Conservation (phyloP, 2,113 vertebrate genomes). For the Macrotus californicus region DNA sequence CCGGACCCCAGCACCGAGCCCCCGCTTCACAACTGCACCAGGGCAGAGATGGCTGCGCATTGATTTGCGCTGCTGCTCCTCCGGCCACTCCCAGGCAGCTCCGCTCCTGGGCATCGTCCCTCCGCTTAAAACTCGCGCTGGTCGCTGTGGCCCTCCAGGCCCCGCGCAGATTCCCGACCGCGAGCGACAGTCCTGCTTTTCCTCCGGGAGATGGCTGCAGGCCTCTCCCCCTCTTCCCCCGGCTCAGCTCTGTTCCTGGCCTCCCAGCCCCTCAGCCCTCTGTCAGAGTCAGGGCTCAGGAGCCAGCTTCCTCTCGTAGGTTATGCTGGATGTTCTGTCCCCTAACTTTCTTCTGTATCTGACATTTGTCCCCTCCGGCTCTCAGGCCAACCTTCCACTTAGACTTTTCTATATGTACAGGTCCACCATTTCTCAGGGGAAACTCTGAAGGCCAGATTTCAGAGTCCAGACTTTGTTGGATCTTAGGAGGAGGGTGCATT, state of each 20-base stretch:
- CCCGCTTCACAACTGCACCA: neutral
- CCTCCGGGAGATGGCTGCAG: neutral
- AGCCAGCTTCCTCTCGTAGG: neutral
- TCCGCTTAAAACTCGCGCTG: neutral
- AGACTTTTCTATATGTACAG: neutral
- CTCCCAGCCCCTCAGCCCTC: neutral
- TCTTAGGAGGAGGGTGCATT: neutral
- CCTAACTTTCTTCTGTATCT: neutral
- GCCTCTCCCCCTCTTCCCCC: neutral
- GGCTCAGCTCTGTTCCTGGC: neutral
- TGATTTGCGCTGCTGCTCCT: neutral
- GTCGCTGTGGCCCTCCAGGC: neutral
- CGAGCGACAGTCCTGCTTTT: rapidly evolving
- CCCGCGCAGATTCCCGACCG: neutral
- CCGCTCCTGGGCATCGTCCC: neutral
- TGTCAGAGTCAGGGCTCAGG: neutral
- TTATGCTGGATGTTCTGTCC: neutral
- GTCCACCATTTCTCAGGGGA: neutral
- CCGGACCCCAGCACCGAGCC: neutral
- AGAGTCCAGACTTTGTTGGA: neutral
- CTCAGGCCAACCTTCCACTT: neutral
- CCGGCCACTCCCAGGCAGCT: neutral
- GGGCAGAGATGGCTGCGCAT: neutral
- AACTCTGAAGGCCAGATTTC: neutral
- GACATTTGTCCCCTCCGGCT: neutral